Evolutionary conservation across 2,888 invertebrate genomes (phyloP), one percentile per base, ranked within the genome.

Genomic region (Drosophila mayaguana): DNA sequence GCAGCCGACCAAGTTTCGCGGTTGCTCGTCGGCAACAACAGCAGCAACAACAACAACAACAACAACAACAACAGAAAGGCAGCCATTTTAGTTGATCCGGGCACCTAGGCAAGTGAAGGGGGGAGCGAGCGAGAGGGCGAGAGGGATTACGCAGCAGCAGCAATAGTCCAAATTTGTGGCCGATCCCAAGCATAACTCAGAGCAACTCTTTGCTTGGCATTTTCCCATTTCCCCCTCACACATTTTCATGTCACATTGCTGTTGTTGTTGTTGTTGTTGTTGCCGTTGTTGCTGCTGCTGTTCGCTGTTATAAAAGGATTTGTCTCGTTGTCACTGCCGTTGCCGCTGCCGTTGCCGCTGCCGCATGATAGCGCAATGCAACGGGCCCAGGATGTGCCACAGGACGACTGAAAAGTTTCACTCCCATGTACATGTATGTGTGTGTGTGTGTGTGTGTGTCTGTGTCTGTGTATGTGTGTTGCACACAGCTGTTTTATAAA

Each of bases 401-500:
- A 60, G 51, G 55, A 67, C 54, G 59, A 68, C 50, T 36, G 59
- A 50, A 70, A 70, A 71, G 42, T 66, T 69, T 67, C 36, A 36
- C 20, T 45, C 36, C 51, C 18, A 48, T 38, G 51, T 36, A 12
- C 4, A 36, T 60, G 50, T 57, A 57, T 55, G 20, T 28, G n/a
- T 48, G 2, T 20, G 32, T 43, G 8, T 34, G 34, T 32, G 34
- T 46, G 56, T 74, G 34, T 55, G 50, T 28, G n/a, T 48, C 1
- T 20, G 32, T 43, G 8, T 34, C 20, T 32, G 34, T 46, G 56
- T 74, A 28, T 55, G 50, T 64, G 50, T 61, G 63, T 60, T n/a
- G 63, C 75, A 77, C 81, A 89, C 90, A 91, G 92, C 85, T 91
- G 91, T 91, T 90, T 85, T 83, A 82, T 81, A 85, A 90, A 85